These are phyloP conservation scores for Oncopodura yosiiana DNA, from an alignment of 1,140 invertebrate genomes.

Conservation along the genomic window DNA sequence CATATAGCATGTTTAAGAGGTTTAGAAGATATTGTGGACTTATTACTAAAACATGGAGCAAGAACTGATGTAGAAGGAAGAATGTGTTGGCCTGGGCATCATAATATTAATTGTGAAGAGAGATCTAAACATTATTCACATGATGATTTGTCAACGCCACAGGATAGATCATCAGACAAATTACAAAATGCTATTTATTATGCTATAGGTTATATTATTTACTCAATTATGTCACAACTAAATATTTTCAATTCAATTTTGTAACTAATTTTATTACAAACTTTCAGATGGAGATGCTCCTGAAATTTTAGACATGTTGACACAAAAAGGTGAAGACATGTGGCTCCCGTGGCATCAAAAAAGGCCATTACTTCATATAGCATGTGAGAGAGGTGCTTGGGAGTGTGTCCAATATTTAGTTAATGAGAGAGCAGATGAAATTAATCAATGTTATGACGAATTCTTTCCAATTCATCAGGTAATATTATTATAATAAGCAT, in stretches of 20 bases:
- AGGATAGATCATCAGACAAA: conserved; percentile 47
- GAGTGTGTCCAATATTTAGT: conserved; percentile 57
- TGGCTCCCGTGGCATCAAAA: conserved; percentile 49
- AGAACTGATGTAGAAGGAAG: conserved; percentile 43
- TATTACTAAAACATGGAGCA: conserved; percentile 45
- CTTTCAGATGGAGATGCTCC: conserved; percentile 38
- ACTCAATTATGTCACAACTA: not conserved
- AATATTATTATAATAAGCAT: not conserved
- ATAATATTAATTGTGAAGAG: conserved; percentile 60
- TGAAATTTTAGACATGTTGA: conserved; percentile 50
- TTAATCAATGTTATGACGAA: conserved; percentile 63
- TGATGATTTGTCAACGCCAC: conserved; percentile 2
- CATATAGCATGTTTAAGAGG: conserved; percentile 63
- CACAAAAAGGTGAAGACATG: conserved; percentile 57
- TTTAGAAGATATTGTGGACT: conserved; percentile 46
- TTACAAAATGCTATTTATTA: conserved; percentile 61
- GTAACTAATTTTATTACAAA: not conserved
- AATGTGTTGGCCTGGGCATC: conserved; percentile 59
- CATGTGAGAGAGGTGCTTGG: conserved; percentile 47
- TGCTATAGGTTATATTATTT: conserved; percentile 50
- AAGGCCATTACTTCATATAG: conserved; percentile 43
- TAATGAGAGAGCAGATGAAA: conserved; percentile 55
- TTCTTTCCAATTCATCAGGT: conserved; percentile 64
- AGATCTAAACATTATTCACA: conserved; percentile 42
- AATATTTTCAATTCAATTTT: not conserved